A percentile compares a stretch with the other conserved stretches of the same genome.
Evolutionary conservation across 2,888 invertebrate species (phyloP).

Genomic region (Epirrita christyi): DNA sequence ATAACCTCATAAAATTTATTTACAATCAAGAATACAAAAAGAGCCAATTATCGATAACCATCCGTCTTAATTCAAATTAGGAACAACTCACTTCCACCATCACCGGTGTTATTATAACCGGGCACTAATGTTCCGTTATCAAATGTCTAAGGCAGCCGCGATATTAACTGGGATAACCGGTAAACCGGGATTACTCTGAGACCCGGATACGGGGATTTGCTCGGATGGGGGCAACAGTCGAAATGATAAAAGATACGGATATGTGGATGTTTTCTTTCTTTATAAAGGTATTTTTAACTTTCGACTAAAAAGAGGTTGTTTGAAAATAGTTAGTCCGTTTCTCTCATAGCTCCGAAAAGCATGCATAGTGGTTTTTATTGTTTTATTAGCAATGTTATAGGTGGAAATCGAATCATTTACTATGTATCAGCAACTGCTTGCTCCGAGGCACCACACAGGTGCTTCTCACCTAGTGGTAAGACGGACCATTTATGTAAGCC

Average conservation of each 20-base stretch:
- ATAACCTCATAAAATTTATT: no score
- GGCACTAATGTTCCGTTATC: conserved; percentile 74
- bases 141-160: conserved; percentile 54
- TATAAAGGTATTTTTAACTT: conserved; percentile 18
- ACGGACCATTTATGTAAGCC: no score
- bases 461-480: no score
- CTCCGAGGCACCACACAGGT: no score
- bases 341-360: no score
- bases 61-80: conserved; percentile 35
- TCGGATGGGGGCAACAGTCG: conserved; percentile 74
- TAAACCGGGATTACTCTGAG: conserved; percentile 82
- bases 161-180: conserved; percentile 64
- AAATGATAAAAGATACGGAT: conserved; percentile 80
- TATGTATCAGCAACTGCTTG: no score
- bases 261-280: conserved; percentile 37
- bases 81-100: conserved; percentile 51
- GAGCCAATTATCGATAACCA: conserved; percentile 14
- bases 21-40: no score
- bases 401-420: no score
- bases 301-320: no score
- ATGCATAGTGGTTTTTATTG: no score
- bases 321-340: no score
- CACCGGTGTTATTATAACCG: conserved; percentile 73
- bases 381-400: no score
- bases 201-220: conserved; percentile 82